A percentile compares a stretch with the other conserved stretches of the same genome.
Conservation (phyloP, 2,888 invertebrate species). For the Agrochola lychnidis region DNA sequence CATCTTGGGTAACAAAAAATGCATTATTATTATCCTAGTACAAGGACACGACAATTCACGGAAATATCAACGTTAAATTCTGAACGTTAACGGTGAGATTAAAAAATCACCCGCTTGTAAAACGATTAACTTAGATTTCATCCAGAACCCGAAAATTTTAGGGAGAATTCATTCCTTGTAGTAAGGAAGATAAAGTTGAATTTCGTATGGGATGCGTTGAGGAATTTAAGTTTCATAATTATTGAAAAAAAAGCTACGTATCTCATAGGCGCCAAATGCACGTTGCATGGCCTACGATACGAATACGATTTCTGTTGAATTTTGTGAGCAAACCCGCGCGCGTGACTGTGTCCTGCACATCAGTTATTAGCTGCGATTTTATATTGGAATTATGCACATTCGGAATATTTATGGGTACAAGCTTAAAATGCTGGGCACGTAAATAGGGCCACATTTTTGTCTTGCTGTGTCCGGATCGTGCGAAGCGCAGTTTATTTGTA, state of each 20-base stretch:
- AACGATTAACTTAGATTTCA: slow-evolving; percentile 88
- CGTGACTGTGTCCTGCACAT: slow-evolving; percentile 64
- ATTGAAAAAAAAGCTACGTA: slow-evolving; percentile 82
- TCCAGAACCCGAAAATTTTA: slow-evolving; percentile 69
- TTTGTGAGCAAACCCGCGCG: slow-evolving; percentile 74
- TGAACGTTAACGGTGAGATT: slow-evolving; percentile 47
- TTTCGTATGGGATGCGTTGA: slow-evolving; percentile 66
- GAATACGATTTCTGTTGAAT: slow-evolving; percentile 77
- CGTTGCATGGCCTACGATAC: slow-evolving; percentile 82
- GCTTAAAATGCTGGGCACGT: slow-evolving; percentile 41
- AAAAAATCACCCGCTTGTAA: slow-evolving; percentile 61
- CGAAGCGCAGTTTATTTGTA: slow-evolving; percentile 32
- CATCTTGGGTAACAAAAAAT: slow-evolving; percentile 87
- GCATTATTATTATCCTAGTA: slow-evolving; percentile 88
- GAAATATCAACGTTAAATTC: slow-evolving; percentile 71
- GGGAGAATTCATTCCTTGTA: slow-evolving; percentile 68
- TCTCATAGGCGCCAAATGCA: slow-evolving; percentile 89
- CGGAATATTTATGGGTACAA: slow-evolving; percentile 47
- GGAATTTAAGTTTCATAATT: slow-evolving; percentile 87
- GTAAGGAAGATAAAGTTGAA: slow-evolving; percentile 62
- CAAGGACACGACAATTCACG: slow-evolving; percentile 73
- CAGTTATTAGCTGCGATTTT: slow-evolving; percentile 60
- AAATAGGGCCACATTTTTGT: slow-evolving; percentile 56
- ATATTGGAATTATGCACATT: slow-evolving; percentile 54
- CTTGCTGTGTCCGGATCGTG: slow-evolving; percentile 36